Evolutionary conservation across 2,797 vertebrate genomes (phyloP), one percentile per base, ranked within the genome.

Genomic region (Passerculus sandwichensis): DNA sequence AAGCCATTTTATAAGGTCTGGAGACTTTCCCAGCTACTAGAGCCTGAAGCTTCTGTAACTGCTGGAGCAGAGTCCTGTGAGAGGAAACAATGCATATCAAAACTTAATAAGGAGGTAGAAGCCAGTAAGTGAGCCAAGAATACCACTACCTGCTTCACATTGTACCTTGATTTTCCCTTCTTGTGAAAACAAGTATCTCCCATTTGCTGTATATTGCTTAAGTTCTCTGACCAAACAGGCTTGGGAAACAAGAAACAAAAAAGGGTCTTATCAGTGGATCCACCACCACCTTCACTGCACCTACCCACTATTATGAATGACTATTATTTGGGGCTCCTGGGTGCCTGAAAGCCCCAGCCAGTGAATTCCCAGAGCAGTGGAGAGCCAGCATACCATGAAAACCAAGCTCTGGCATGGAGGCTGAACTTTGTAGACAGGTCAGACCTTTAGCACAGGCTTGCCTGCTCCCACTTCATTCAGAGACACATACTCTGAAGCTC

Each of bases 21-120:
- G 99, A 98, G 93, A 99, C 98, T 96, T 99, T 99, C 95, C 98
- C 99, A 92, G 99, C 98, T 95, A 99, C 99, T 97, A 99, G 92
- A 30, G 98, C 98, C 97, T 99, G 99, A 56, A 99, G 98, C 96
- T 99, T 99, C 98, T 99, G 99, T 92, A 99, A 98, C 97, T 99
- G 99, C 97, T 99, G 99, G 32, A 99, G 98, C 80, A 99, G 98
- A 97, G 99, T 99, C 98, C 99, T 99, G 93, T 48, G 81, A 88
- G 26, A 95, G 48, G 64, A 84, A 79, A 97, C 70, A 94, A 96
- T 3, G 6, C 69, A 77, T 85, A 87, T 73, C 56, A 90, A 86
- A 93, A 87, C 50, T 82, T 51, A 53, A 30, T 62, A 83, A 94
- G 54, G 69, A 91, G 48, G 42, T 13, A 75, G 70, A 34, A 88